These are phyloP conservation scores for Anaspis maculata DNA, from an alignment of 2,888 invertebrate species.

Conservation along the genomic window DNA sequence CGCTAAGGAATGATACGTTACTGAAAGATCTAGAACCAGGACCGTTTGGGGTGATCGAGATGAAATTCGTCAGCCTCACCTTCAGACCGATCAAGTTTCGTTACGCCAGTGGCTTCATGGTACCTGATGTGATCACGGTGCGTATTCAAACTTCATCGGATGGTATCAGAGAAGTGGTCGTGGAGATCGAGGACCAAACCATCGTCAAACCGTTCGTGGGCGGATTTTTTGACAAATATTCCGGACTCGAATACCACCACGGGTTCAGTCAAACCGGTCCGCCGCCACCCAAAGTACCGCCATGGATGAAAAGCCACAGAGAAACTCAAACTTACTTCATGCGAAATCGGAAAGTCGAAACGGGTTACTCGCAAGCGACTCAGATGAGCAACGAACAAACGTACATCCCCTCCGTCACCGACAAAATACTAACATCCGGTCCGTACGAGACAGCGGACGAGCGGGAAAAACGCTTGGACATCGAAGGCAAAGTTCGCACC, in stretches of 20 bases:
- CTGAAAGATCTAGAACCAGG: conserved; percentile 19
- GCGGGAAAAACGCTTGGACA: conserved; percentile 49
- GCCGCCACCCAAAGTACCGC: conserved; percentile 45
- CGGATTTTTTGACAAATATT: conserved; percentile 66
- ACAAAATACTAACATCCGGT: conserved; percentile 52
- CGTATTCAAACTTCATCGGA: conserved; percentile 42
- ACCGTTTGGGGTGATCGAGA: conserved; percentile 18
- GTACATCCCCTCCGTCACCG: conserved; percentile 54
- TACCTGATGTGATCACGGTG: conserved; percentile 51
- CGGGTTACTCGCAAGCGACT: conserved; percentile 49
- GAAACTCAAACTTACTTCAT: conserved; percentile 57
- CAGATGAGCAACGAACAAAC: conserved; percentile 52
- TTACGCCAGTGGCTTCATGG: conserved; percentile 30
- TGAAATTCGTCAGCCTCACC: conserved; percentile 21
- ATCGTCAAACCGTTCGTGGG: conserved; percentile 72
- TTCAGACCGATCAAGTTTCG: conserved; percentile 24
- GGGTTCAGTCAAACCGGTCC: conserved; percentile 77
- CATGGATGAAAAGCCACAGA: conserved; percentile 48
- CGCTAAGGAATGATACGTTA: conserved; percentile 24
- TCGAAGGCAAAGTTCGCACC: conserved; percentile 43
- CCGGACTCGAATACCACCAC: conserved; percentile 67
- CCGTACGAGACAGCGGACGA: conserved; percentile 61
- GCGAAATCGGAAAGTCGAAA: conserved; percentile 48
- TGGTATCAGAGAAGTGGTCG: conserved; percentile 44
- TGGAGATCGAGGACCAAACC: conserved; percentile 50